Evolutionary conservation across 1,140 invertebrate species (phyloP), one percentile per base, ranked within the genome.

Genomic region (Drosophila lacertosa): DNA sequence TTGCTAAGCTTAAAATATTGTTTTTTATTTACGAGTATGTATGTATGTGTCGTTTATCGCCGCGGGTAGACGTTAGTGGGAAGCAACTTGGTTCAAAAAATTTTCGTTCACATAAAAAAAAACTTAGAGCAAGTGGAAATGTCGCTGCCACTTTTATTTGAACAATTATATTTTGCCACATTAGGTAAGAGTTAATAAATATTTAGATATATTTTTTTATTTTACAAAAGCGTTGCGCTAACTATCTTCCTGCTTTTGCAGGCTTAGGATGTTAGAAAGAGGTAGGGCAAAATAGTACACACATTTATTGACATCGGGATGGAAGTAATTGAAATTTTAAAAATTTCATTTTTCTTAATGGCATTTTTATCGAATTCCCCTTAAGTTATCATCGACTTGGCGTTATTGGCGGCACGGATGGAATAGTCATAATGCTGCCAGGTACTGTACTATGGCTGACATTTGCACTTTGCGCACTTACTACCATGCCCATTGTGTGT

Each of bases 301-400:
- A 35, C 26, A 33, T 24, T 33, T 50, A 66, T 64, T 77, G 59
- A 67, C 37, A 78, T 65, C 40, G 69, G 24, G 54, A 35, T 68
- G 47, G 35, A 73, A 67, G 53, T 70, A 33, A 40, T 72, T 51
- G 63, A 84, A 84, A 84, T 76, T 84, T 73, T 73, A 18, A 37
- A 80, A 84, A 73, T 68, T 79, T 72, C 51, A 39, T 70, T 62
- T 40, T 74, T 71, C 68, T 55, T 70, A 66, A 80, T 45, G 48
- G 45, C 37, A n/a, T 65, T 48, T 66, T 66, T 63, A 35, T 47
- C 48, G 22, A 65, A 58, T 65, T 62, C 15, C 22, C 57, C 50
- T 55, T 42, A 45, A 22, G 35, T 78, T 89, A 89, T 90, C 89
- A 90, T 90, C 89, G 89, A 81, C 88, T 89, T 47, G 79, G 70